These are phyloP conservation scores for Perithous albicinctus DNA, from an alignment of 2,888 invertebrate genomes.

Conservation along the genomic window DNA sequence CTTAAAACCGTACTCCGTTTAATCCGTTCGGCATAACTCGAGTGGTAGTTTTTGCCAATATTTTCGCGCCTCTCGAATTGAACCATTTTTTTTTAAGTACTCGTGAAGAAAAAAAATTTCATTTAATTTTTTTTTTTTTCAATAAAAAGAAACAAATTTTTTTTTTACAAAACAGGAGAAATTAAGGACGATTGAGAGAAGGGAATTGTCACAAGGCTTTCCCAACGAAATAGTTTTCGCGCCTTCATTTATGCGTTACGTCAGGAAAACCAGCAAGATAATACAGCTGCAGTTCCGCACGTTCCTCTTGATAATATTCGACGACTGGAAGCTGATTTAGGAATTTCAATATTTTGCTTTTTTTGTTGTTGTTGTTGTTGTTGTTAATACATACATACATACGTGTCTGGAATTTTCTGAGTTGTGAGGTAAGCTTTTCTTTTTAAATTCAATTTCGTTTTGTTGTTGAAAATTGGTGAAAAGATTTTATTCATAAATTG, in stretches of 20 bases:
- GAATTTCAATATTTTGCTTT: neutral
- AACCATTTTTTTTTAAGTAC: neutral
- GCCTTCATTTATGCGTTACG: constrained; percentile 82
- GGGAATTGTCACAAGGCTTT: too few species aligned
- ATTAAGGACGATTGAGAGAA: neutral
- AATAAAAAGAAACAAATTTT: neutral
- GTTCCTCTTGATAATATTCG: constrained; percentile 75
- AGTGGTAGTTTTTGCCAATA: neutral
- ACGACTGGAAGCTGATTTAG: constrained; percentile 72
- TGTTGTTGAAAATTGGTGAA: too few species aligned
- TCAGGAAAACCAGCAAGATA: constrained; percentile 84
- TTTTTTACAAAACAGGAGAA: neutral
- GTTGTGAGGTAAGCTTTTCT: too few species aligned
- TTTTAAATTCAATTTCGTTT: too few species aligned
- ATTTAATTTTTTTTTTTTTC: neutral
- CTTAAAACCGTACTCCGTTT: constrained; percentile 77
- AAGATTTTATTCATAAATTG: too few species aligned
- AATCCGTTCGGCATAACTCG: constrained; percentile 68
- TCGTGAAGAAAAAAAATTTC: neutral
- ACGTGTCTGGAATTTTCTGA: constrained; percentile 5
- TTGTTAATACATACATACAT: neutral
- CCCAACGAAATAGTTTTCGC: neutral
- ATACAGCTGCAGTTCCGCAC: constrained; percentile 86
- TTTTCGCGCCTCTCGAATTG: neutral
- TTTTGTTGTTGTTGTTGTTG: too few species aligned